Conservation (phyloP, 2,113 vertebrate genomes). For the Dolichotis patagonum region DNA sequence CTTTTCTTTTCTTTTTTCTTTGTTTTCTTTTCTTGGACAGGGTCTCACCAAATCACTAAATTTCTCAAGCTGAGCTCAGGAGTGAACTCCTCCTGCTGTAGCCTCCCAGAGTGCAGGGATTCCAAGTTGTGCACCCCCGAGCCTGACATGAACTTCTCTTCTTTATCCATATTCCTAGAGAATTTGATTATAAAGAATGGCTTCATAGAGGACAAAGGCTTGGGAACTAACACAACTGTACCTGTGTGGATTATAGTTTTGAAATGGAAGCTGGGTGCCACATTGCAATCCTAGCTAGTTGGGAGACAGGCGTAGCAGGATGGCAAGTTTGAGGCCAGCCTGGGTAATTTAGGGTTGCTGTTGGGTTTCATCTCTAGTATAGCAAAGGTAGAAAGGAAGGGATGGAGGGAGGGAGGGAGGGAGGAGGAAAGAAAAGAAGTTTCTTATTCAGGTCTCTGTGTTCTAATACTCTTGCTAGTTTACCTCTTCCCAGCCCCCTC, state of each 20-base stretch:
- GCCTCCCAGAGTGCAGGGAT: background rate
- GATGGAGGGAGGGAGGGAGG: background rate
- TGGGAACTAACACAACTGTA: constrained; percentile 57
- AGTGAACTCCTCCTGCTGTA: background rate
- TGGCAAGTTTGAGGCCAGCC: background rate
- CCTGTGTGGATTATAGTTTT: constrained; percentile 55
- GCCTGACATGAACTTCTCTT: constrained; percentile 48
- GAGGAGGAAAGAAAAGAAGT: background rate
- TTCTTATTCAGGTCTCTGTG: background rate
- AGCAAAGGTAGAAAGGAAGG: background rate
- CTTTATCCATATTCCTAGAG: constrained; percentile 62
- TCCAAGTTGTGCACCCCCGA: background rate
- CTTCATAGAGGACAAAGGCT: constrained; percentile 61
- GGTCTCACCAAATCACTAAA: background rate
- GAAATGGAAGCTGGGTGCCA: constrained; percentile 6
- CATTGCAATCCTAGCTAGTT: background rate
- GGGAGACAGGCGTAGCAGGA: background rate
- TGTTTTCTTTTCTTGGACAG: background rate
- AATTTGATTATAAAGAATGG: constrained; percentile 74
- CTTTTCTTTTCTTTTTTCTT: no score
- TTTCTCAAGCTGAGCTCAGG: background rate
- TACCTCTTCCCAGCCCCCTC: background rate
- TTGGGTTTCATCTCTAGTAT: background rate
- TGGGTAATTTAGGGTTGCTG: background rate
- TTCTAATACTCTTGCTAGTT: background rate